Evolutionary conservation across 2,888 invertebrate genomes (phyloP).

Genomic region (Elysia crispata): DNA sequence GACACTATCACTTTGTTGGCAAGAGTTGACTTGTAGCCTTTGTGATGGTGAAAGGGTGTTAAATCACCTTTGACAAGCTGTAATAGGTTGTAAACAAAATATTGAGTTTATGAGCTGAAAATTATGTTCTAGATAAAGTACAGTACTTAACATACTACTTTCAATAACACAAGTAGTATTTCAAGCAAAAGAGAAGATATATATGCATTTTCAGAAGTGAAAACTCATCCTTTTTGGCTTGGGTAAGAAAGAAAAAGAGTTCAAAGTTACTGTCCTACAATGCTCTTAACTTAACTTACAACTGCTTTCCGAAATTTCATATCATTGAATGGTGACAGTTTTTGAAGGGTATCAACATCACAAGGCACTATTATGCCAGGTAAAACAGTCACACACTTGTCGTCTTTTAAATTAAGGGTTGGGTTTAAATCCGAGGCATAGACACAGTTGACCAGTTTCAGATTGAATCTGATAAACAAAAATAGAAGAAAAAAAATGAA

Average conservation of each 20-base stretch:
- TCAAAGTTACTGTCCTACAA: no score
- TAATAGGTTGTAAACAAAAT: neutral
- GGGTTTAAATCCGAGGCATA: slow-evolving; percentile 27
- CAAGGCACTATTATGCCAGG: slow-evolving; percentile 30
- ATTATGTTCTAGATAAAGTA: no score
- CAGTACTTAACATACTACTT: no score
- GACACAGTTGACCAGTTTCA: slow-evolving; percentile 3
- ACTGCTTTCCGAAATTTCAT: neutral
- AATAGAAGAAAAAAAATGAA: neutral
- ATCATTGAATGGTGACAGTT: neutral
- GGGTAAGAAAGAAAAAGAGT: no score
- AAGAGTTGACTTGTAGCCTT: slow-evolving; percentile 46
- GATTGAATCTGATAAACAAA: neutral
- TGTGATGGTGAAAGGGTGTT: slow-evolving; percentile 40
- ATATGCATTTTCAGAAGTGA: no score
- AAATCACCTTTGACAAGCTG: slow-evolving; percentile 50
- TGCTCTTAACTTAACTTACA: slow-evolving; percentile 6
- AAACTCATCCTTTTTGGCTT: no score
- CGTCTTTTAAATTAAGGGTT: neutral
- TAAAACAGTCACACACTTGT: neutral
- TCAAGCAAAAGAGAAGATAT: no score
- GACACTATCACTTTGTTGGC: neutral
- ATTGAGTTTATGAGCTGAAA: no score
- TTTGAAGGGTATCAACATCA: slow-evolving; percentile 12
- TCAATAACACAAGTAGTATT: no score